Evolutionary conservation across 2,888 invertebrate species (phyloP).

Genomic region (Barypeithes pellucidus): DNA sequence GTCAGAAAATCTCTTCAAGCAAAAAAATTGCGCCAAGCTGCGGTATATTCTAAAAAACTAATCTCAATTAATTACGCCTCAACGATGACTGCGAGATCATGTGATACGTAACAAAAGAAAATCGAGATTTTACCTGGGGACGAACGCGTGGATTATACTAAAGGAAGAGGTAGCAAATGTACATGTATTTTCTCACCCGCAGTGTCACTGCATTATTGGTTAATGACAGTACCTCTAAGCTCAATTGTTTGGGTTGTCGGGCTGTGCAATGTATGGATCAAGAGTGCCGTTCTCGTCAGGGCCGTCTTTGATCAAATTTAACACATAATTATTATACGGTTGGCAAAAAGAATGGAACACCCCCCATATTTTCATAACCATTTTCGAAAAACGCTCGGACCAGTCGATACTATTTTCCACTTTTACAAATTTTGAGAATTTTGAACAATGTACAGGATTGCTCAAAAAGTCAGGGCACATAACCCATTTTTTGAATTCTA

Average conservation of each 20-base stretch:
- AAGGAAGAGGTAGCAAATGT: constrained; percentile 40
- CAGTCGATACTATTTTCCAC: too few species aligned
- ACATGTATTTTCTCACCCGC: constrained; percentile 43
- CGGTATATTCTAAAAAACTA: constrained; percentile 37
- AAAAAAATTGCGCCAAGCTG: constrained; percentile 35
- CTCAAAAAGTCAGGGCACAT: too few species aligned
- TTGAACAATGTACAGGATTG: too few species aligned
- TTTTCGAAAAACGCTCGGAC: too few species aligned
- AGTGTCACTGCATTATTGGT: constrained; percentile 40
- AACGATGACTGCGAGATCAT: constrained; percentile 36
- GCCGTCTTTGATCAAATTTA: too few species aligned
- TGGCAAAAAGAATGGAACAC: too few species aligned
- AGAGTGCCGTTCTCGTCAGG: constrained; percentile 17
- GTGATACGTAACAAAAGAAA: constrained; percentile 33
- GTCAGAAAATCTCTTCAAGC: constrained; percentile 25
- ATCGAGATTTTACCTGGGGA: constrained; percentile 34
- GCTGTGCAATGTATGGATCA: constrained; percentile 25
- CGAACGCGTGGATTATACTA: constrained; percentile 30
- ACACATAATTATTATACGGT: too few species aligned
- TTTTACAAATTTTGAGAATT: too few species aligned
- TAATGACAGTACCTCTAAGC: constrained; percentile 38
- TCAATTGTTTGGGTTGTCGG: constrained; percentile 34
- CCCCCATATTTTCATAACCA: too few species aligned
- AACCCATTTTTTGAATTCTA: too few species aligned
- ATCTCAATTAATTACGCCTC: constrained; percentile 40